Conservation (phyloP, 1,140 invertebrate genomes). For the Euwallacea similis region DNA sequence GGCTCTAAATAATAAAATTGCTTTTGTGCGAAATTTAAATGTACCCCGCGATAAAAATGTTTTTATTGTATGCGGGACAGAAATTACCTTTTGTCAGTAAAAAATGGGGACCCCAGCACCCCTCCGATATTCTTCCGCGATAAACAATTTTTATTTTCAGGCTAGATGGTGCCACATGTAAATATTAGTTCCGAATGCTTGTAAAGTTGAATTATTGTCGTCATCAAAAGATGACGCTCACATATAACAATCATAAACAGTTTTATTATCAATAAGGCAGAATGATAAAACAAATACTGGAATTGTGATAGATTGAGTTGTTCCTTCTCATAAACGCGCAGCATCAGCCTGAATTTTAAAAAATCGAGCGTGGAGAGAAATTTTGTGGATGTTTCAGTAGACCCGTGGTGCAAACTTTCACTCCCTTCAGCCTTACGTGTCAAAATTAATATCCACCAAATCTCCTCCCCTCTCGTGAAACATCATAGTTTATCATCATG, state of each 20-base stretch:
- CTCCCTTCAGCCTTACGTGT: no score
- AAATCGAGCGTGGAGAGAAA: no score
- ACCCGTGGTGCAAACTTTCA: no score
- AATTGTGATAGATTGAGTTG: neutral
- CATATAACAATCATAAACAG: constrained; percentile 14
- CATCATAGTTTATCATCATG: no score
- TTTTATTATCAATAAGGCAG: constrained; percentile 12
- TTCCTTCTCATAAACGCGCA: no score
- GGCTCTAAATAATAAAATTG: constrained; percentile 34
- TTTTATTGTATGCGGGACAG: constrained; percentile 39
- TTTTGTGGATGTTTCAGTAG: no score
- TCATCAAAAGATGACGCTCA: constrained; percentile 15
- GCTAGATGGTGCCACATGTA: constrained; percentile 27
- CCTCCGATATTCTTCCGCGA: constrained; percentile 24
- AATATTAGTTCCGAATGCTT: constrained; percentile 20
- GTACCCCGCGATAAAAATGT: constrained; percentile 38
- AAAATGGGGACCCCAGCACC: constrained; percentile 33
- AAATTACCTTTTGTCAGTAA: constrained; percentile 40
- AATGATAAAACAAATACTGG: neutral
- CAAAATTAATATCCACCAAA: no score
- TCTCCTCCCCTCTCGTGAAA: no score
- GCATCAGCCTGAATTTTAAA: no score
- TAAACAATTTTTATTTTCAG: constrained; percentile 40
- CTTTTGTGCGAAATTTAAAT: constrained; percentile 41
- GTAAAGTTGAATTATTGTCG: constrained; percentile 18